Conservation (phyloP, 2,888 invertebrate species). For the Mylabris sibirica region DNA sequence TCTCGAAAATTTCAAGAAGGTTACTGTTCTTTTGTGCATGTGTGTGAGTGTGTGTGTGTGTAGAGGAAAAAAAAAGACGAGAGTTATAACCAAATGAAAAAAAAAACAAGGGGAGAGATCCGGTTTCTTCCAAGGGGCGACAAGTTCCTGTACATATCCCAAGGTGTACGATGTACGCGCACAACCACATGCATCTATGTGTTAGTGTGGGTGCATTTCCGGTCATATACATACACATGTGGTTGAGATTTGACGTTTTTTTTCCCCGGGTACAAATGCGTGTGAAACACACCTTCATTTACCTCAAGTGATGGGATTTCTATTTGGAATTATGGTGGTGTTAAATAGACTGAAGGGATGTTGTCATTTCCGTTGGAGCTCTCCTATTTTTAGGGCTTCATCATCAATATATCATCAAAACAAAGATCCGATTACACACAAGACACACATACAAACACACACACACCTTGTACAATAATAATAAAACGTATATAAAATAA, state of each 20-base stretch:
- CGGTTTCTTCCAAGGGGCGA: conserved; percentile 14
- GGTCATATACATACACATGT: conserved; percentile 5
- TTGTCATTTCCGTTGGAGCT: conserved; percentile 4
- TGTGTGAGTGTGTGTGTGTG: no score
- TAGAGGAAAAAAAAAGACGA: not conserved
- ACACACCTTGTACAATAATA: no score
- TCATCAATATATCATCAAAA: not conserved
- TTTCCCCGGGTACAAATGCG: not conserved
- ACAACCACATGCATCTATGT: not conserved
- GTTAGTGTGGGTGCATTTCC: conserved; percentile 20
- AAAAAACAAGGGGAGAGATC: conserved; percentile 3
- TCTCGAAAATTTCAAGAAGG: not conserved
- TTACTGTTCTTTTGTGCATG: not conserved
- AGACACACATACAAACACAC: not conserved
- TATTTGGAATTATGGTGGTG: conserved; percentile 3
- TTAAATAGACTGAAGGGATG: not conserved
- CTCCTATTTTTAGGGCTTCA: conserved; percentile 1
- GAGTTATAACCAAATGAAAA: no score
- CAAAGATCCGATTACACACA: not conserved
- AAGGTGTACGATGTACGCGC: not conserved
- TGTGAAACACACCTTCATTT: conserved; percentile 20
- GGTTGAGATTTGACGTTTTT: conserved; percentile 11
- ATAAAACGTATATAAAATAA: no score
- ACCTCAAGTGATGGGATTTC: conserved; percentile 8
- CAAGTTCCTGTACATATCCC: conserved; percentile 11